Base-by-base conservation (phyloP, 2,888 invertebrate species). In the Rambutsinella grinnellia region DNA sequence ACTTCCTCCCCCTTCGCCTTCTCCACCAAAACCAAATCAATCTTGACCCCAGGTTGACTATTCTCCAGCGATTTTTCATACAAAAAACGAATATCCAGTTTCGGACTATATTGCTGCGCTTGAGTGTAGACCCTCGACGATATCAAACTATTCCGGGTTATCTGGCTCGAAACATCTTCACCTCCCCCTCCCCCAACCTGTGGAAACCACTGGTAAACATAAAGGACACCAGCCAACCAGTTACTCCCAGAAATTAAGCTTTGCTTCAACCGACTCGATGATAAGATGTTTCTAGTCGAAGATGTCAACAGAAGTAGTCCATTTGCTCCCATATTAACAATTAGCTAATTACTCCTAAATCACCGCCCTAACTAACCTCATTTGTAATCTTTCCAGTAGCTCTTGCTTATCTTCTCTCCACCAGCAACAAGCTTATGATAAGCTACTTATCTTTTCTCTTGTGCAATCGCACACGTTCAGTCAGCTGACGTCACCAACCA, bases 271-370 rank as follows among this genome's bases (percentile, higher is more conserved):
- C 79, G 65, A 13, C 54, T 61, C 17, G 76, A 63, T 2, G 77
- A 69, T 15, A 72, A 63, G 3, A 81, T 28, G 28, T 58, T 77
- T 46, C 79, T 54, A 6, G 80, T 79, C 21, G 81, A 79, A 1
- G 80, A 81, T 15, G 81, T 81, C 19, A 81, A 65, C 17, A 81
- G 72, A 19, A 81, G 71, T n/a, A 81, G 58, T 8, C 81, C 81
- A 47, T 79, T 78, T 2, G 78, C 54, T 23, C 69, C 77, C 81
- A 81, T 81, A 56, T 13, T 72, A n/a, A n/a, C n/a, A n/a, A n/a
- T n/a, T n/a, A n/a, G n/a, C 13, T 13, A 44, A 44, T 44, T 44
- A 44, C 8, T 44, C 8, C 13, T 44, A 10, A 44, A 44, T 44
- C 13, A 13, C 44, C 13, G 8, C 8, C 8, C 44, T 13, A 44